Conservation (phyloP, 2,113 vertebrate genomes). For the Ctenomys sociabilis region DNA sequence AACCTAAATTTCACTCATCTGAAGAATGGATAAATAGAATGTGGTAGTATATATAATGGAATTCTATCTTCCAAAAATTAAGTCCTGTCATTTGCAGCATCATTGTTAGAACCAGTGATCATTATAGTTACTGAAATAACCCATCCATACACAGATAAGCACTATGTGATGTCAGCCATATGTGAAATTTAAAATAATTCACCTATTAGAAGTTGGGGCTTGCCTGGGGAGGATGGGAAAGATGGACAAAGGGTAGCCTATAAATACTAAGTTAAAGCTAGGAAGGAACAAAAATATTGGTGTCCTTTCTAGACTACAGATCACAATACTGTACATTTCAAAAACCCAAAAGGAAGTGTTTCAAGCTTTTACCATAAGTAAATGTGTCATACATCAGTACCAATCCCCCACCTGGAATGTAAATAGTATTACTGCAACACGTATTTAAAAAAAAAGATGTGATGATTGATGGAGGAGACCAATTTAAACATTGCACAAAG, state of each 20-base stretch:
- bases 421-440: too few relatives aligned
- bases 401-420: neutral
- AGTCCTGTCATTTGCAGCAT: neutral
- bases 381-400: neutral
- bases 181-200: neutral
- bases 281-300: neutral
- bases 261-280: neutral
- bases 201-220: too few relatives aligned
- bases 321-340: neutral
- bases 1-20: neutral
- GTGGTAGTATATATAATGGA: neutral
- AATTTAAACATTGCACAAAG: neutral
- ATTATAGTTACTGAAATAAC: neutral
- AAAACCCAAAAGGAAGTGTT: neutral
- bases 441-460: neutral
- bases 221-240: neutral
- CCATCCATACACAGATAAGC: neutral
- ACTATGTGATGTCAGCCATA: neutral
- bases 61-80: neutral
- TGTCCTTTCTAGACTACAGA: neutral
- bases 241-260: neutral
- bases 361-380: neutral
- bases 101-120: neutral
- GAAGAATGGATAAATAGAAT: neutral
- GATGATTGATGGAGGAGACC: neutral